Evolutionary conservation across 2,888 invertebrate species (phyloP), one percentile per base, ranked within the genome.

Genomic region (Torymus aiolomorphi): DNA sequence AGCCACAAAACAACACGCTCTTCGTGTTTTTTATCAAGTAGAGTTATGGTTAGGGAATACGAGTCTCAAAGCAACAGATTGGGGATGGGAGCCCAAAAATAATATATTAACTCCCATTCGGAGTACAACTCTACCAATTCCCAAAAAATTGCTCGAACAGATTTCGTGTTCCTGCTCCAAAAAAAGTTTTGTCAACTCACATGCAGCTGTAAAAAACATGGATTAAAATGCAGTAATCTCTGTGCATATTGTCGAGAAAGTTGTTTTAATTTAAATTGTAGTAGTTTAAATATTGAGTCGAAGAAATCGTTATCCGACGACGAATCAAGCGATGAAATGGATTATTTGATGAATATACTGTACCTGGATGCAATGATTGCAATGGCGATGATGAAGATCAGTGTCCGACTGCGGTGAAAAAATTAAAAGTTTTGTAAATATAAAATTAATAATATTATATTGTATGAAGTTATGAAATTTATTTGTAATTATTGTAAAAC

Each of bases 21-120:
- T 80, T 74, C 77, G 83, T 69, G 81, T 81, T 71, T 85, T 77
- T 67, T 84, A 83, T 80, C 84, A 85, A 76, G 49, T 85, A 18
- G 84, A 85, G 73, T 71, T 69, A 11, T 85, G 83, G 84, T 57
- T 83, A 73, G 84, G 83, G n/a, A 82, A 83, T 16, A 62, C 62
- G 1, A 51, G 81, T 81, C 42, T 82, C 18, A 77, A 80, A 80
- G 78, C 82, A 80, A 81, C 77, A n/a, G 78, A 83, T 78, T 84
- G 83, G 81, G 83, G 82, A 12, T 84, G 83, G 85, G 71, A 84
- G 75, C 61, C 83, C 61, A 72, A 62, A 63, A 49, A 80, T 57
- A 78, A 80, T 54, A 67, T 56, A 1, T 76, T 83, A 63, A 79
- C 82, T 66, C 84, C 83, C 51, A 79, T 84, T 83, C 80, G 82